These are phyloP conservation scores for Noctua janthe DNA, from an alignment of 2,888 invertebrate species.

Conservation along the genomic window DNA sequence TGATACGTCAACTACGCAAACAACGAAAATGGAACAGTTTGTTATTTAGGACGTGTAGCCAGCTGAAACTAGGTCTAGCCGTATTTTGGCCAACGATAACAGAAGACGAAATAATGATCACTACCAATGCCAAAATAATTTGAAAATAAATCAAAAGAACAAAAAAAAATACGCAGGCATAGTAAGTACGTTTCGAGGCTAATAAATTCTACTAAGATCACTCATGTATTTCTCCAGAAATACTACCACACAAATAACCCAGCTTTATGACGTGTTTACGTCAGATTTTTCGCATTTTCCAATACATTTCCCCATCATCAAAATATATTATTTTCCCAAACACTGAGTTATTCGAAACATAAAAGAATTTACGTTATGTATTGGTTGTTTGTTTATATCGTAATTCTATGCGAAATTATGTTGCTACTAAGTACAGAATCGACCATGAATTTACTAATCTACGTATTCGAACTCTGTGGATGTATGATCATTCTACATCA, in stretches of 20 bases:
- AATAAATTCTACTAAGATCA: slow-evolving; percentile 19
- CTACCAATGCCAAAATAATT: background rate
- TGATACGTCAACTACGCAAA: slow-evolving; percentile 14
- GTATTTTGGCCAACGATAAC: background rate
- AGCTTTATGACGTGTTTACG: slow-evolving; percentile 32
- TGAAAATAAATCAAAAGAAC: background rate
- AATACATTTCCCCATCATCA: slow-evolving; percentile 20
- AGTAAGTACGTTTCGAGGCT: background rate
- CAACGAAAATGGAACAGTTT: slow-evolving; percentile 8
- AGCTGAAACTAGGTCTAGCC: background rate
- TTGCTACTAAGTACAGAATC: slow-evolving; percentile 2
- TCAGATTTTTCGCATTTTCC: slow-evolving; percentile 18
- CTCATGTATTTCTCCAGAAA: slow-evolving; percentile 27
- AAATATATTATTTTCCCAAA: slow-evolving; percentile 36
- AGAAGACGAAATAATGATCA: background rate
- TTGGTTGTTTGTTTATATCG: slow-evolving; percentile 51
- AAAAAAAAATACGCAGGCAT: background rate
- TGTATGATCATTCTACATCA: slow-evolving; percentile 20
- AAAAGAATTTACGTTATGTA: slow-evolving; percentile 33
- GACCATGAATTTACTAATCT: slow-evolving; percentile 16
- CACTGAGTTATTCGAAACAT: slow-evolving; percentile 40
- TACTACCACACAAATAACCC: slow-evolving; percentile 12
- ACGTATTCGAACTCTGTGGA: background rate
- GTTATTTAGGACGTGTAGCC: background rate
- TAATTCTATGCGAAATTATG: slow-evolving; percentile 31